Conservation (phyloP, 2,113 vertebrate genomes). For the Phalacrocorax brasilianus region DNA sequence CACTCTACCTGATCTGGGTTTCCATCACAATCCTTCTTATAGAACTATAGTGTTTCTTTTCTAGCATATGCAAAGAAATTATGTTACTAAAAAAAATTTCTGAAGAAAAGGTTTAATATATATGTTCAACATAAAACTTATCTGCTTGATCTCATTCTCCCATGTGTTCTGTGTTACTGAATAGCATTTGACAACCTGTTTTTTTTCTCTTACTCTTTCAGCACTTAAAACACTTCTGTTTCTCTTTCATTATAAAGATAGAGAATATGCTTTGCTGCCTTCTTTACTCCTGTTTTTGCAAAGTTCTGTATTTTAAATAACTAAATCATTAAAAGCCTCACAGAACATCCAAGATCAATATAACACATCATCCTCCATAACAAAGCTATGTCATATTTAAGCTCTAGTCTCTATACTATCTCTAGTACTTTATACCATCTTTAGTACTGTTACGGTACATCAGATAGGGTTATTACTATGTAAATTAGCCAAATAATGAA, state of each 20-base stretch:
- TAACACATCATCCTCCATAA: background rate
- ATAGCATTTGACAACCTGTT: background rate
- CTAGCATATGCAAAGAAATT: background rate
- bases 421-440: constrained; percentile 38
- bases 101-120: background rate
- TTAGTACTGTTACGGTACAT: constrained; percentile 42
- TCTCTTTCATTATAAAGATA: background rate
- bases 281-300: background rate
- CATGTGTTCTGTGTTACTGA: background rate
- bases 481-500: constrained; percentile 73
- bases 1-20: background rate
- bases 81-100: background rate
- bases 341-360: background rate
- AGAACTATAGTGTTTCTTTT: background rate
- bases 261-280: background rate
- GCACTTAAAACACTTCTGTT: background rate
- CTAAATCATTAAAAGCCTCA: background rate
- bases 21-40: background rate
- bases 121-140: background rate
- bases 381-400: constrained; percentile 39
- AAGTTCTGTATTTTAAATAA: background rate
- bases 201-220: background rate
- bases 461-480: constrained; percentile 63
- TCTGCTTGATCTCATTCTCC: background rate
- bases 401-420: constrained; percentile 42